A percentile compares a stretch with the other conserved stretches of the same genome.
Evolutionary conservation across 30 jellyfish, hydroid and myxozoan species (phyloP).

Genomic region (Sanderia malayensis): DNA sequence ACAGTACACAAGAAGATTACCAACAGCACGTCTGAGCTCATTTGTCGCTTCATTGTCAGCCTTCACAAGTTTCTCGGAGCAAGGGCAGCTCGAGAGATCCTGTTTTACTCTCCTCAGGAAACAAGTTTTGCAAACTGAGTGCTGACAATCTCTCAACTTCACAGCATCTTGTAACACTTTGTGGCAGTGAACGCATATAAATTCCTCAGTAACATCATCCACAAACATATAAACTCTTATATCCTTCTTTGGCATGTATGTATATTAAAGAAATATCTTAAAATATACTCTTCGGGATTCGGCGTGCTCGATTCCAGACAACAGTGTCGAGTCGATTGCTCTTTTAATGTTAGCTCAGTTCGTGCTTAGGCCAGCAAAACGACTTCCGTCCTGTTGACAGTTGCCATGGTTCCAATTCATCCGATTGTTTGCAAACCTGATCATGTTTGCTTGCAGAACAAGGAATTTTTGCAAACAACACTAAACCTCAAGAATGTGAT

Average conservation of each 20-base stretch:
- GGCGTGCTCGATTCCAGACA: too few species aligned
- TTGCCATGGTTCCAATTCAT: conserved; percentile 11
- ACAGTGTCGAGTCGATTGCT: background rate
- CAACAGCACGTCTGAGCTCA: conserved; percentile 7
- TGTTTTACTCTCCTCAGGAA: conserved; percentile 18
- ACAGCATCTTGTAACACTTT: conserved; percentile 19
- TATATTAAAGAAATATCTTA: background rate
- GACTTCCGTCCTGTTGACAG: conserved; percentile 6
- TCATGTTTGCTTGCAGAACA: too few species aligned
- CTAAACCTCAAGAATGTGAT: too few species aligned
- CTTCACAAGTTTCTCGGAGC: conserved; percentile 32
- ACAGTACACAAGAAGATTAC: conserved; percentile 29
- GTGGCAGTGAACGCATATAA: conserved; percentile 32
- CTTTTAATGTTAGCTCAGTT: background rate
- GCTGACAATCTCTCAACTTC: conserved; percentile 30
- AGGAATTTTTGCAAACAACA: too few species aligned
- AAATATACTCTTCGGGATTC: background rate
- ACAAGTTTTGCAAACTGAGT: conserved; percentile 41
- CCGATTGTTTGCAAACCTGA: too few species aligned
- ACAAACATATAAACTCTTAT: conserved; percentile 16
- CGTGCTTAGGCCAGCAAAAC: background rate
- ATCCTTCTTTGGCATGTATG: conserved; percentile 26
- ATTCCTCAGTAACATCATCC: conserved; percentile 34
- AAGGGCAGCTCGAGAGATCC: conserved; percentile 16
- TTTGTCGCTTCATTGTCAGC: conserved; percentile 26